Evolutionary conservation across 2,113 vertebrate genomes (phyloP).

Genomic region (Hemichromis elongatus): DNA sequence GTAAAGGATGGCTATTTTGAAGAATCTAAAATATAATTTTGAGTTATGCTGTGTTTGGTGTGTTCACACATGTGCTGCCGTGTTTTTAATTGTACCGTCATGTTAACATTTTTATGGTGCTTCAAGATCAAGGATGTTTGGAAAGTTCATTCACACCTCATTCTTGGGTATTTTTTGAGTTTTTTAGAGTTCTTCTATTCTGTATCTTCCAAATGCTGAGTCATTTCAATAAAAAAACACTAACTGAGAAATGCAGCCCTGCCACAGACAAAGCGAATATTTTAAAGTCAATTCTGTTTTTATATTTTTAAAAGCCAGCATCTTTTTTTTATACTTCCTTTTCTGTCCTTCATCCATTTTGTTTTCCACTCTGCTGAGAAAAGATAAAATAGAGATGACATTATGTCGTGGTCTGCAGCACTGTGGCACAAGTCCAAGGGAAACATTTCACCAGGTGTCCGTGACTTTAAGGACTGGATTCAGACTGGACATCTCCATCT

Average conservation of each 20-base stretch:
- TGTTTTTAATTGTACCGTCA: background rate
- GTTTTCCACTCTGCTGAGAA: slow-evolving; percentile 44
- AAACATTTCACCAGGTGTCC: background rate
- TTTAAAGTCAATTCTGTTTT: slow-evolving; percentile 13
- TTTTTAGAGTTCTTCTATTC: background rate
- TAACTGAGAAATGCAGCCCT: background rate
- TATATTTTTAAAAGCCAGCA: background rate
- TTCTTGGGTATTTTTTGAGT: background rate
- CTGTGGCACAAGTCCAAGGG: slow-evolving; percentile 10
- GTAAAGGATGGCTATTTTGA: background rate
- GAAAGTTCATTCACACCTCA: background rate
- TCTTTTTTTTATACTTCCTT: background rate
- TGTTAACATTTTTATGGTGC: background rate
- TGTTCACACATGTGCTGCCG: background rate
- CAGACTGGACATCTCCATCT: background rate
- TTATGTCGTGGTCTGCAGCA: slow-evolving; percentile 3
- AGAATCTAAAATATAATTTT: background rate
- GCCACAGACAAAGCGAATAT: slow-evolving; percentile 3
- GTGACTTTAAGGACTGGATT: background rate
- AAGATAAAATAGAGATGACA: slow-evolving; percentile 33
- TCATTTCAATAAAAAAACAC: slow-evolving; percentile 8
- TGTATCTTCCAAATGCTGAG: slow-evolving; percentile 4
- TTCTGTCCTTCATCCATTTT: background rate
- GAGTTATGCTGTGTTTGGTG: background rate
- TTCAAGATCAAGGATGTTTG: background rate